Base-by-base conservation (phyloP, 2,113 vertebrate species). In the Pogona vitticeps region DNA sequence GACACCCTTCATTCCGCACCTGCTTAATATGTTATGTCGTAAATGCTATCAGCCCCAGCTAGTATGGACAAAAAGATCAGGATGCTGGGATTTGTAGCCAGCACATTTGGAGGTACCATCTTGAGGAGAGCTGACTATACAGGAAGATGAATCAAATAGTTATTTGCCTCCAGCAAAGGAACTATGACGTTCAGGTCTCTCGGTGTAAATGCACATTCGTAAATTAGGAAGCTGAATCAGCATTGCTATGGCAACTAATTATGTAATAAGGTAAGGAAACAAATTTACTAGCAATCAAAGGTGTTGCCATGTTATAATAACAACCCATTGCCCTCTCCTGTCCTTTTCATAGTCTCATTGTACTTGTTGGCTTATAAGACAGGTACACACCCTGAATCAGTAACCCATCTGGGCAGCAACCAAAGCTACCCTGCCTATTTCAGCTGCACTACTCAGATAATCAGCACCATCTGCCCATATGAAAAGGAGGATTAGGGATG, bases 251-350 rank as follows among this genome's bases (percentile, higher is more conserved):
- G 56, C 33, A 71, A 71, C 63, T 6, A 9, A 9, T 79, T 84
- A 84, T 42, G 28, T 67, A 84, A 84, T 67, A 28, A 76, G 40
- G 6, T 46, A 65, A 67, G 73, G 83, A 67, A 84, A 84, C 10
- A 70, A 31, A 31, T 38, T 36, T 21, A 59, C 14, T 59, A 86
- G 67, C 31, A 79, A 86, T 79, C 76, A 79, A 71, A n/a, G 52
- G 23, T 23, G 31, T 65, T 65, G 72, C 59, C 12, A 31, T 59
- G n/a, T 40, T 78, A n/a, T 77, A 68, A 85, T 77, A 76, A 67
- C 20, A 56, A 56, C 42, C 63, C 26, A 21, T 10, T 67, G 31
- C n/a, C 18, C 58, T 73, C 59, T 70, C 33, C 67, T 56, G 61
- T 33, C 26, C 33, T 73, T 73, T 75, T 63, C 61, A 63, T 36